Evolutionary conservation across 1,140 invertebrate genomes (phyloP).

Genomic region (Nylanderia fulva): DNA sequence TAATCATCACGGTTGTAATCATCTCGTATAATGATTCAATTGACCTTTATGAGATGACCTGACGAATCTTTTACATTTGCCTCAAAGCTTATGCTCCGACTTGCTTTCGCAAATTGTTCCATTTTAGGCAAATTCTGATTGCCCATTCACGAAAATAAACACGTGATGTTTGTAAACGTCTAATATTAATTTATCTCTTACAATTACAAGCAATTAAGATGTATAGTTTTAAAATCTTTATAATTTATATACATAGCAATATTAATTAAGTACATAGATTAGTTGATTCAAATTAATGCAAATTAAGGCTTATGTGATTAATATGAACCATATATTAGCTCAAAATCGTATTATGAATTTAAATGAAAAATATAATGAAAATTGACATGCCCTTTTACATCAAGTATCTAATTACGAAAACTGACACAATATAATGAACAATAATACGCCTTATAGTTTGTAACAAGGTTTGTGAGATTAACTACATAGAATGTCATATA

Average conservation of each 20-base stretch:
- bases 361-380: slow-evolving; percentile 18
- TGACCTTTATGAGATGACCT: slow-evolving; percentile 4
- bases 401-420: background rate
- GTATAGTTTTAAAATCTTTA: background rate
- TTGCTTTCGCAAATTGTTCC: background rate
- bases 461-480: background rate
- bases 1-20: slow-evolving; percentile 32
- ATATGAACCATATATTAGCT: background rate
- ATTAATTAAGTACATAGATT: background rate
- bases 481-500: background rate
- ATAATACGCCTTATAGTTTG: background rate
- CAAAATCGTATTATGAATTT: background rate
- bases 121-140: background rate
- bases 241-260: background rate
- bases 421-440: background rate
- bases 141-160: background rate
- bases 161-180: background rate
- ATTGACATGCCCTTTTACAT: background rate
- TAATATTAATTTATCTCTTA: background rate
- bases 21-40: background rate
- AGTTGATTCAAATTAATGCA: background rate
- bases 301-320: background rate
- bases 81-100: background rate
- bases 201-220: background rate
- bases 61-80: background rate